These are phyloP conservation scores for Liparis tanakae DNA, from an alignment of 2,797 vertebrate genomes.

Conservation along the genomic window DNA sequence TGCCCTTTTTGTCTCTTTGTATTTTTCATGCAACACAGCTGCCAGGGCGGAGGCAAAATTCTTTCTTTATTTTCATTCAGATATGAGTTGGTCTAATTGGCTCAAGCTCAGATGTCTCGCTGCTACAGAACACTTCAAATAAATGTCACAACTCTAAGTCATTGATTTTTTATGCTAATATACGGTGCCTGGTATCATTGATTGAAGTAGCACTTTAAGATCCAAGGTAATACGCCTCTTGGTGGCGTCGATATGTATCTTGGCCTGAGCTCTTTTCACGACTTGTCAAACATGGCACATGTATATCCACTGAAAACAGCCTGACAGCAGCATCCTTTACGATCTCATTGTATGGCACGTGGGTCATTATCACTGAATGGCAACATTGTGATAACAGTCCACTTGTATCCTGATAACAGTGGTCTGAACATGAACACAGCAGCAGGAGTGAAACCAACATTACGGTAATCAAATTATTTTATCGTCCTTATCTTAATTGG, in stretches of 20 bases:
- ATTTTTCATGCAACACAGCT: constrained; percentile 2
- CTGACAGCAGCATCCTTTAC: background rate
- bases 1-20: background rate
- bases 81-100: constrained; percentile 18
- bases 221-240: background rate
- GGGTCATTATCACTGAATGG: constrained; percentile 23
- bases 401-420: background rate
- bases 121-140: constrained; percentile 3
- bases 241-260: background rate
- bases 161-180: background rate
- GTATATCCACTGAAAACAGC: background rate
- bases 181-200: constrained; percentile 5
- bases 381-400: constrained; percentile 15
- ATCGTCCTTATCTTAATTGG: constrained; percentile 34
- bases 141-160: background rate
- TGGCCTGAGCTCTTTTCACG: background rate
- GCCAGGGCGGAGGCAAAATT: background rate
- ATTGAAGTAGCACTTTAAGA: constrained; percentile 1
- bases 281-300: background rate
- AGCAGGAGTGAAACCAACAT: background rate
- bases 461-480: constrained; percentile 2
- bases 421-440: background rate
- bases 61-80: constrained; percentile 8
- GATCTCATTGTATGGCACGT: constrained; percentile 16
- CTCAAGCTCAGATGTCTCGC: background rate